Conservation (phyloP, 1,140 invertebrate genomes). For the Papilio xuthus region DNA sequence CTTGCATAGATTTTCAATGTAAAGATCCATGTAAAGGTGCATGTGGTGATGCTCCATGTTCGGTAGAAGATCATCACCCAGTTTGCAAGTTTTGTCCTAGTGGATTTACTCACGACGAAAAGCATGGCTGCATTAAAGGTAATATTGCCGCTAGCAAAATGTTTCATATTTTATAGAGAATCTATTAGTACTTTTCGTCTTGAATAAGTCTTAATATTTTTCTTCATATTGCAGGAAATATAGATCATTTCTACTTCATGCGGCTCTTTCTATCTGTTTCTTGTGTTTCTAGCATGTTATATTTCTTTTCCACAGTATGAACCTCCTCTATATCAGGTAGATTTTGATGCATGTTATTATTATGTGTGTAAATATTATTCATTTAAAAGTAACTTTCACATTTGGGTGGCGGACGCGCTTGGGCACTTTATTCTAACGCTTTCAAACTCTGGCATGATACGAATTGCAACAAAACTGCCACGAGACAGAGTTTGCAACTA, state of each 20-base stretch:
- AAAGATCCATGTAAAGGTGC: constrained; percentile 93
- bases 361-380: constrained; percentile 70
- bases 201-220: constrained; percentile 79
- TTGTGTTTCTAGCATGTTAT: constrained; percentile 75
- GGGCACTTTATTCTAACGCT: constrained; percentile 62
- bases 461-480: constrained; percentile 74
- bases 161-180: constrained; percentile 58
- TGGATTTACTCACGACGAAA: constrained; percentile 93
- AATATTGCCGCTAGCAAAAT: constrained; percentile 80
- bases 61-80: constrained; percentile 95
- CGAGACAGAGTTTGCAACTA: constrained; percentile 77
- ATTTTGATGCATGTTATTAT: constrained; percentile 62
- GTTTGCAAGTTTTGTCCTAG: constrained; percentile 96
- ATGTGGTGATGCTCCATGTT: constrained; percentile 93
- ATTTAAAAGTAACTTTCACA: constrained; percentile 58
- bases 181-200: constrained; percentile 68
- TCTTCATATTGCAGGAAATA: constrained; percentile 82
- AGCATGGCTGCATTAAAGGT: constrained; percentile 97
- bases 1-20: constrained; percentile 94
- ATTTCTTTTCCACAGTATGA: constrained; percentile 74
- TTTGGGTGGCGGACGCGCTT: constrained; percentile 65
- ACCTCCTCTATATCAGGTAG: constrained; percentile 76
- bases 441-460: constrained; percentile 49
- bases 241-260: constrained; percentile 78
- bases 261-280: constrained; percentile 73